Base-by-base conservation (phyloP, 2,797 vertebrate genomes). In the Poeciliopsis gracilis region DNA sequence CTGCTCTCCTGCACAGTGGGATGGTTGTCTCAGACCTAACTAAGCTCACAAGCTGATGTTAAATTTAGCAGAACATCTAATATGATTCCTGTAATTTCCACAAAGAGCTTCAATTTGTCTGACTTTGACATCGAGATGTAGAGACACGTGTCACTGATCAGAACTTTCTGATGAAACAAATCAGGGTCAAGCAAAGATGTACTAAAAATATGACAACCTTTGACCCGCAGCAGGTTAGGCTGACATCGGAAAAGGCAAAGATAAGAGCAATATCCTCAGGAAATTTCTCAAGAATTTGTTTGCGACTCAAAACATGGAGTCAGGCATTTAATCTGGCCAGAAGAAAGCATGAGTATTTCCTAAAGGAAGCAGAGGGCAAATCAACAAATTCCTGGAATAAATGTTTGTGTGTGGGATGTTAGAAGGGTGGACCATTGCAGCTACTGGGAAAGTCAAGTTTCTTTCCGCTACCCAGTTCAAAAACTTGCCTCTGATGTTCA, bases 361-460 rank as follows among this genome's bases (percentile, higher is more conserved):
- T 82, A 73, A 73, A 73, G 73, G 82, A 76, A 76, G 71, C 71
- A 12, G 75, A 79, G 75, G 53, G 36, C 46, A 88, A 85, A 91
- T 90, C 84, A 85, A 33, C 72, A 82, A 87, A 90, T 91, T 92
- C 83, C 79, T 90, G 83, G 72, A 86, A 84, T 73, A 73, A 87
- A 55, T 79, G 77, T 81, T 82, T 80, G 74, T 89, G 90, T 87
- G 87, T 83, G 82, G 88, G 88, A 91, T 88, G 83, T 71, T 75
- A 82, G 85, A 84, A 82, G 67, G 83, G 80, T 9, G 49, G 87
- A 83, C 86, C 33, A 45, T 43, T 1, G 66, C 79, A 79, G 76
- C 72, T 86, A 77, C 36, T 88, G 88, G 89, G 78, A 89, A 79
- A 82, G 81, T 84, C 2, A 28, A 85, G 70, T 45, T 45, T 81